These are phyloP conservation scores for Setophaga petechia DNA, from an alignment of 2,113 vertebrate species.

Conservation along the genomic window DNA sequence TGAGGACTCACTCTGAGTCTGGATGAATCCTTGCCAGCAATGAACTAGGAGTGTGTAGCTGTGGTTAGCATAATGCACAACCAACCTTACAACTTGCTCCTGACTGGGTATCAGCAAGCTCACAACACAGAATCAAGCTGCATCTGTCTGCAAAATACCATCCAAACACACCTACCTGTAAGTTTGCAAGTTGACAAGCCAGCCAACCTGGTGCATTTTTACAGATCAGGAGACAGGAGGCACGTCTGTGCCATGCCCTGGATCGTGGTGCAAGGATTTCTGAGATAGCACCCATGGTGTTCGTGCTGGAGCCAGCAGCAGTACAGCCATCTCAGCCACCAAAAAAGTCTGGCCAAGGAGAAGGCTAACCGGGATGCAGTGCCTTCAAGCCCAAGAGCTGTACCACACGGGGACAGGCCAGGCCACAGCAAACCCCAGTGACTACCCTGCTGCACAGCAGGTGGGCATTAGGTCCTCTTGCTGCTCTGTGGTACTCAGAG, in stretches of 20 bases:
- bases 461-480: not conserved
- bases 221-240: not conserved
- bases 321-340: not conserved
- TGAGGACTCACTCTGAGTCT: not conserved
- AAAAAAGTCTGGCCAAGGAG: not conserved
- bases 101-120: not conserved
- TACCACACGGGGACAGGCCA: not conserved
- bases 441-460: not conserved
- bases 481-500: not conserved
- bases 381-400: not conserved
- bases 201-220: not conserved
- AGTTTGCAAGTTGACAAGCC: not conserved
- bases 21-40: not conserved
- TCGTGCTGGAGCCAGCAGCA: rapidly evolving
- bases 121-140: not conserved
- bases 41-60: not conserved
- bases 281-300: rapidly evolving
- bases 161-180: not conserved
- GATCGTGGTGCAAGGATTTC: not conserved
- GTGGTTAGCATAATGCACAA: not conserved
- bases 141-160: not conserved
- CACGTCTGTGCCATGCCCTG: not conserved
- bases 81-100: not conserved
- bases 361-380: not conserved
- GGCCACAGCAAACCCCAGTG: not conserved